Conservation (phyloP, 1,140 invertebrate genomes). For the Macrotrachela quadricornifera region DNA sequence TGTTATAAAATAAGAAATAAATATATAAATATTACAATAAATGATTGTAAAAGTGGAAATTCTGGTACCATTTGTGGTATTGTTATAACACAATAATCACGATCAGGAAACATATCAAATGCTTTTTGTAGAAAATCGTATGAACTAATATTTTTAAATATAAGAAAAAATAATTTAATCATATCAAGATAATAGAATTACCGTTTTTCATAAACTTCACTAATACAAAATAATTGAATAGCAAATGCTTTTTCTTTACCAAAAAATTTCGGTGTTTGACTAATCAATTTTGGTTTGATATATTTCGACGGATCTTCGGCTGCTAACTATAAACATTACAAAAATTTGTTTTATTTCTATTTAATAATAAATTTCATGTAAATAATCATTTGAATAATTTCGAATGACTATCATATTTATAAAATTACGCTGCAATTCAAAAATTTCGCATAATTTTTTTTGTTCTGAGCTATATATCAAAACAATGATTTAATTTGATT, state of each 20-base stretch:
- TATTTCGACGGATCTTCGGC: too few relatives aligned
- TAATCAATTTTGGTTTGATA: too few relatives aligned
- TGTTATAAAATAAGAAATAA: too few relatives aligned
- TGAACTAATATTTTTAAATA: constrained; percentile 18
- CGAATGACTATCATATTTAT: too few relatives aligned
- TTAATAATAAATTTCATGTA: too few relatives aligned
- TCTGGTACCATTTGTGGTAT: constrained; percentile 38
- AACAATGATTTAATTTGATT: too few relatives aligned
- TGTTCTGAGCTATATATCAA: too few relatives aligned
- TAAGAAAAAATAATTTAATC: neutral
- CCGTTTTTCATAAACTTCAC: constrained; percentile 40
- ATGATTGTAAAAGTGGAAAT: constrained; percentile 40
- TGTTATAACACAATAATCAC: constrained; percentile 43
- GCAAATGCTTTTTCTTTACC: constrained; percentile 35
- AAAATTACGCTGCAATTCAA: too few relatives aligned
- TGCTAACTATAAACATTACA: too few relatives aligned
- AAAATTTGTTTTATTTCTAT: too few relatives aligned
- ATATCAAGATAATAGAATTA: constrained; percentile 21
- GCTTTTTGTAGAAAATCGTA: constrained; percentile 39
- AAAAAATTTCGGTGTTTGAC: constrained; percentile 19
- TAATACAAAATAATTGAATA: constrained; percentile 42
- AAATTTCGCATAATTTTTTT: too few relatives aligned
- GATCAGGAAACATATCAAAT: constrained; percentile 43
- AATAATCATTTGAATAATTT: too few relatives aligned
- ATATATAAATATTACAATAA: constrained; percentile 38